These are phyloP conservation scores for Shinisaurus crocodilurus DNA, from an alignment of 2,113 vertebrate species.

Conservation along the genomic window DNA sequence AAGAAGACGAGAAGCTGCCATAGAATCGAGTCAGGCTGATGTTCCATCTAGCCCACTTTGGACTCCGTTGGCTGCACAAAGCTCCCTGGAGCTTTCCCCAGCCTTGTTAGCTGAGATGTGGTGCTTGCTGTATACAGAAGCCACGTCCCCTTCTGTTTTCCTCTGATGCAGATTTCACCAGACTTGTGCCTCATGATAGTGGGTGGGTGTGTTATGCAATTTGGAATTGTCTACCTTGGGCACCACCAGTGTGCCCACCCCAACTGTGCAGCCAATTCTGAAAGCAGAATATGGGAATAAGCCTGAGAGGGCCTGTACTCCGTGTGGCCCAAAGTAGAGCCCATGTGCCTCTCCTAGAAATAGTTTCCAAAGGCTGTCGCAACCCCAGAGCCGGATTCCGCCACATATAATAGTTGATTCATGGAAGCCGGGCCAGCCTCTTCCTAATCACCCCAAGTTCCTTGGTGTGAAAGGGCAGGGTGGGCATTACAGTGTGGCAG, in stretches of 20 bases:
- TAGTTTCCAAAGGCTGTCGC: too few species aligned
- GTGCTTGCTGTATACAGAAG: not conserved
- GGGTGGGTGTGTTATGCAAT: too few species aligned
- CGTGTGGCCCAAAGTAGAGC: too few species aligned
- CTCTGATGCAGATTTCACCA: not conserved
- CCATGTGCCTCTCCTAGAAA: too few species aligned
- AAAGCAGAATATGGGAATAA: too few species aligned
- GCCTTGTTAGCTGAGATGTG: not conserved
- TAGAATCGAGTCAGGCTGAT: not conserved
- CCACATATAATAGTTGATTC: not conserved
- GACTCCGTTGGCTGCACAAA: not conserved
- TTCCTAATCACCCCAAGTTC: not conserved
- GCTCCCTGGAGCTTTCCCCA: not conserved
- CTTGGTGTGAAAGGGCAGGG: fast-evolving
- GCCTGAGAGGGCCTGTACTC: too few species aligned
- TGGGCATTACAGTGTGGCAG: not conserved
- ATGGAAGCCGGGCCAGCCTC: not conserved
- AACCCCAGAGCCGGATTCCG: not conserved
- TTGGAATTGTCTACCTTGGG: too few species aligned
- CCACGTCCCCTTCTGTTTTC: too few species aligned
- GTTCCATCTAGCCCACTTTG: not conserved
- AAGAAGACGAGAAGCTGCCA: not conserved
- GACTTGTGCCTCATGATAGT: too few species aligned
- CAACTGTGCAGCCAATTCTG: too few species aligned
- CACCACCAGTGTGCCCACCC: too few species aligned